Evolutionary conservation across 1,140 invertebrate species (phyloP), one percentile per base, ranked within the genome.

Genomic region (Lutraria rhynchaena): DNA sequence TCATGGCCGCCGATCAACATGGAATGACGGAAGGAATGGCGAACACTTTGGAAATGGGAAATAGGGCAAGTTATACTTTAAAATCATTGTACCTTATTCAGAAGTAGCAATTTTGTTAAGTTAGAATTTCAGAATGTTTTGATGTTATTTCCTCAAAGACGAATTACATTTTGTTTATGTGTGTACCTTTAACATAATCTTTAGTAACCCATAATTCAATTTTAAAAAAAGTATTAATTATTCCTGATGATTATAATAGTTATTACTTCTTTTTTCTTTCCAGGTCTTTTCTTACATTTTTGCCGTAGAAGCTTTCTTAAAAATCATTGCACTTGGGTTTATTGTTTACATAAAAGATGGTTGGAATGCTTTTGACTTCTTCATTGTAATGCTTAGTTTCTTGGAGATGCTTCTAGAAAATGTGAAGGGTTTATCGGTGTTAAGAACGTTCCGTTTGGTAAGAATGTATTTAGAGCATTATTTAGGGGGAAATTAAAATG

Each of bases 321-420:
- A 99, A 92, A 94, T 99, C 81, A 95, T 98, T 89, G 98, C 98
- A 4, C 97, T 99, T 95, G 98, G 97, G 93, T 98, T 98, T 69
- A 97, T 98, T 89, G 97, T 94, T 93, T 99, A 99, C 93, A 99
- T 99, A 94, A 97, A 98, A 95, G 98, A 99, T 93, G 97, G 97
- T 73, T 99, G 98, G 98, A 99, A 99, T 92, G 98, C 98, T 87
- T 99, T 99, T 93, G 98, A 99, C 94, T 98, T 99, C 92, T 96
- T 99, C 88, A 99, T 99, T 92, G 98, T 99, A 87, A 95, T 96
- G 41, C 94, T 99, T 82, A 99, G 98, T 83, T 93, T 99, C 75
- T 93, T 99, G 84, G 98, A 99, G 93, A 94, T 99, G 87, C 95
- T 96, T 83, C 94, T 99, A 57, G 97, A 98, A 93, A 97, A 96